Evolutionary conservation across 2,888 invertebrate genomes (phyloP).

Genomic region (Oxytorus armatus): DNA sequence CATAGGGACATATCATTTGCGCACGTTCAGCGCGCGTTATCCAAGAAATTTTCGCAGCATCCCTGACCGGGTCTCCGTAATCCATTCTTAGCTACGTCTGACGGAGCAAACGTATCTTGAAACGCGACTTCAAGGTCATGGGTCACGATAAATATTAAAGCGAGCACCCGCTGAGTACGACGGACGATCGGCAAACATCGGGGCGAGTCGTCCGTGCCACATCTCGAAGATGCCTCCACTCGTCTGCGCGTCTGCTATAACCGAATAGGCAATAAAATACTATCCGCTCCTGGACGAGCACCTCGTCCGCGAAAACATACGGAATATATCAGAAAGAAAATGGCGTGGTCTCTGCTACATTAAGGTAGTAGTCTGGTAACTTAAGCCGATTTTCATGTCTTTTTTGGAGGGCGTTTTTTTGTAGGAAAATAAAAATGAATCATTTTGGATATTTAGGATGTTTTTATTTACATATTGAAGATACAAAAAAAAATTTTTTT

Average conservation of each 20-base stretch:
- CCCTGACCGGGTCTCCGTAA: conserved; percentile 5
- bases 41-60: conserved; percentile 24
- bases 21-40: conserved; percentile 14
- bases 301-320: too few species aligned
- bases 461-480: too few species aligned
- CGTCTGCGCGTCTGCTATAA: not conserved
- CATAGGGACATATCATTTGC: conserved; percentile 69
- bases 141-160: conserved; percentile 80
- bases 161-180: conserved; percentile 78
- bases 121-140: conserved; percentile 76
- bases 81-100: conserved; percentile 12
- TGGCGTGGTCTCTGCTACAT: too few species aligned
- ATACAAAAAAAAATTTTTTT: too few species aligned
- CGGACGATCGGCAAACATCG: conserved; percentile 46
- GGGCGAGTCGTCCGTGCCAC: conserved; percentile 50
- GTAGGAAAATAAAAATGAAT: too few species aligned
- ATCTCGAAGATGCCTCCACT: conserved; percentile 10
- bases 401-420: too few species aligned
- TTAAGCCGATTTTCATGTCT: too few species aligned
- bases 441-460: too few species aligned
- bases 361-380: too few species aligned
- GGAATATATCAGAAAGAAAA: too few species aligned
- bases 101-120: conserved; percentile 76
- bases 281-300: too few species aligned
- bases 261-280: not conserved